Evolutionary conservation across 2,113 vertebrate species (phyloP).

Genomic region (Tachycineta bicolor): DNA sequence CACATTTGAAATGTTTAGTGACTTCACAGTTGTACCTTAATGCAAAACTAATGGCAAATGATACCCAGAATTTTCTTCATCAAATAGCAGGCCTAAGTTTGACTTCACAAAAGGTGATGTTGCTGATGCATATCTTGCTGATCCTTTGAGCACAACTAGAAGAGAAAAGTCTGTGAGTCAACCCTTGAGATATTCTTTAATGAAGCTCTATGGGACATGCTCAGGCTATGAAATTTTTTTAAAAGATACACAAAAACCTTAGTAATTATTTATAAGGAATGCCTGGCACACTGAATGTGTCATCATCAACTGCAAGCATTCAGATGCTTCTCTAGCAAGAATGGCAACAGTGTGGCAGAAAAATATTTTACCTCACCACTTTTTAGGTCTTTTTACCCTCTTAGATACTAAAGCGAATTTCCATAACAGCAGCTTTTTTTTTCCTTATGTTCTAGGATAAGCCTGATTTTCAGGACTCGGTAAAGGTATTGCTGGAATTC

Average conservation of each 20-base stretch:
- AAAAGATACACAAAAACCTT: neutral
- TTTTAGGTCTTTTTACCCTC: neutral
- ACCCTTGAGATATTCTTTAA: neutral
- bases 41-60: neutral
- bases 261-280: neutral
- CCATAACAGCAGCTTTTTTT: neutral
- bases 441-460: conserved; percentile 77
- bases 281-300: neutral
- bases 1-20: neutral
- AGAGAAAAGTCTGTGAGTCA: neutral
- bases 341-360: neutral
- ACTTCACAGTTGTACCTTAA: neutral
- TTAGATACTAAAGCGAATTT: neutral
- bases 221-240: neutral
- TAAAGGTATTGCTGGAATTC: conserved; percentile 89
- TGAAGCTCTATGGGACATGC: neutral
- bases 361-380: neutral
- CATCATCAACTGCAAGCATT: neutral
- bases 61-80: neutral
- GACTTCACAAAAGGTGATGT: neutral
- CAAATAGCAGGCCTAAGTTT: neutral
- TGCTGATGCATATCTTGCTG: neutral
- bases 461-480: conserved; percentile 90
- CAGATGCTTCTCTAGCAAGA: neutral
- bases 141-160: neutral